Evolutionary conservation across 2,888 invertebrate genomes (phyloP), one percentile per base, ranked within the genome.

Genomic region (Linnaemya vulpina): DNA sequence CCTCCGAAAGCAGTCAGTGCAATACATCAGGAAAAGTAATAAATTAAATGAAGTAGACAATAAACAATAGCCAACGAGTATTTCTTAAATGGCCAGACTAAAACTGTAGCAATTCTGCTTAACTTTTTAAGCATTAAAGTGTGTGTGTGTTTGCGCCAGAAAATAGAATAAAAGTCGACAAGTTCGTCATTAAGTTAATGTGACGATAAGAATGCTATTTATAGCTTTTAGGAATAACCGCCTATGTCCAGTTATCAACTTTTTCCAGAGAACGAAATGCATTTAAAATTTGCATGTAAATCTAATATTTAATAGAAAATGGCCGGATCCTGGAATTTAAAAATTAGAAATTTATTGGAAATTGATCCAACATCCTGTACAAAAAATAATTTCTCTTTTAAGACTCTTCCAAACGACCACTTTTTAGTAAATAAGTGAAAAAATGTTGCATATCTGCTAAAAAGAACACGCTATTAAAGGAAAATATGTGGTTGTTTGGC

Each of bases 181-280:
- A 55, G 74, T 74, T 74, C n/a, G 58, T 60, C 77, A 81, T 85
- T 78, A 77, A 74, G 13, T 81, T 81, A 85, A 85, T 85, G 78
- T 74, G 46, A 20, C 51, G 62, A 71, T 76, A 76, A 84, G 71
- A 84, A 76, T 76, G 67, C 51, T 80, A 65, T 30, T n/a, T 58
- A 2, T n/a, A n/a, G n/a, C n/a, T n/a, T 35, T 20, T 9, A n/a
- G 7, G 13, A 8, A 60, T 0, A 60, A 35, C 35, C 17, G 11
- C 38, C 4, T 17, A 60, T 38, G 38, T 60, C 17, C 1, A 4
- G 5, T 17, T 38, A 17, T 11, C 0, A 30, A 30, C n/a, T n/a
- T n/a, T n/a, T n/a, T n/a, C n/a, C n/a, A n/a, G n/a, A n/a, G n/a
- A n/a, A n/a, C n/a, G n/a, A n/a, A n/a, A n/a, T n/a, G n/a, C n/a